Percentiles rank a stretch among this genome's conserved stretches.
phyloP scores from a whole-genome alignment of 2,113 vertebrate genomes.

The Psilopsiagon aymara region DNA sequence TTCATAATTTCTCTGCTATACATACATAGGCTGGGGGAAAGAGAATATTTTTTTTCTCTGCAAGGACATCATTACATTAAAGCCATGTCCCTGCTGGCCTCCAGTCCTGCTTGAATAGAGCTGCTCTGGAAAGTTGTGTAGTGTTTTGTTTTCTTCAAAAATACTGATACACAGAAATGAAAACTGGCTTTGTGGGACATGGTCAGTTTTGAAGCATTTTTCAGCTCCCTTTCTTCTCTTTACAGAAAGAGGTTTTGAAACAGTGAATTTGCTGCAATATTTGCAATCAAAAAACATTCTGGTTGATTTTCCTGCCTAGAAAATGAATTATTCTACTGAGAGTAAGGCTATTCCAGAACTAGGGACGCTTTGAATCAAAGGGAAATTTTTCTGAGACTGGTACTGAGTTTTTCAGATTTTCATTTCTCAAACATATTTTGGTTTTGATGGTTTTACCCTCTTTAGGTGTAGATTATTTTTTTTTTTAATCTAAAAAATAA shows the following conservation, averaged over 20 bases:
- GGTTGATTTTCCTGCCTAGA: slow-evolving; percentile 17
- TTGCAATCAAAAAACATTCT: not conserved
- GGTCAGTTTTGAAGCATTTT: slow-evolving; percentile 49
- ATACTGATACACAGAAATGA: slow-evolving; percentile 4
- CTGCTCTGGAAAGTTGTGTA: slow-evolving; percentile 49
- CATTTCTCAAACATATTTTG: not conserved
- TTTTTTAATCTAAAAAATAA: not conserved
- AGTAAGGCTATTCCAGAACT: slow-evolving; percentile 23
- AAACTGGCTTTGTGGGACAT: slow-evolving; percentile 48
- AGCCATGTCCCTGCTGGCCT: slow-evolving; percentile 37
- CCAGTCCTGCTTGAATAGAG: slow-evolving; percentile 19
- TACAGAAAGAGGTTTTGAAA: not conserved
- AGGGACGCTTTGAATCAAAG: slow-evolving; percentile 22
- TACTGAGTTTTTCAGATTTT: slow-evolving; percentile 12
- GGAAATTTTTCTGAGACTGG: not conserved
- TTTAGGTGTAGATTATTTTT: not conserved
- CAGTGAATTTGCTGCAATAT: not conserved
- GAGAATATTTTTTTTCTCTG: slow-evolving; percentile 46
- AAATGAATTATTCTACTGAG: slow-evolving; percentile 40
- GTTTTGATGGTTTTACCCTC: not conserved
- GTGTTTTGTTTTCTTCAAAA: slow-evolving; percentile 20
- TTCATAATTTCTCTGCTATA: not conserved
- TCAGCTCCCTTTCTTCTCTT: not conserved
- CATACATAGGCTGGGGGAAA: not conserved
- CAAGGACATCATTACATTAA: slow-evolving; percentile 29